Percentiles rank a stretch among this genome's conserved stretches.
Evolutionary conservation across 1,140 invertebrate species (phyloP).

Genomic region (Periplaneta americana): DNA sequence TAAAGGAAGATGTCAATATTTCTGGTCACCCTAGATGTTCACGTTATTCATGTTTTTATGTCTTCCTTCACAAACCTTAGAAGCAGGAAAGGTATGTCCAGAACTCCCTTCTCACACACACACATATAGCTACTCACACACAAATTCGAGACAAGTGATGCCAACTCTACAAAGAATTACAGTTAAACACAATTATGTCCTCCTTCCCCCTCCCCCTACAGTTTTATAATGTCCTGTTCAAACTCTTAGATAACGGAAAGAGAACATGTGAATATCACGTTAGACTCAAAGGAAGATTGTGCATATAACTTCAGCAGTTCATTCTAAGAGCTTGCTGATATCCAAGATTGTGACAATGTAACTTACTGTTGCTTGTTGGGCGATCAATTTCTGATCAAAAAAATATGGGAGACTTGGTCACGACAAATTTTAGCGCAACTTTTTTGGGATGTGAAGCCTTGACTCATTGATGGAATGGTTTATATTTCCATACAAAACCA

Average conservation of each 20-base stretch:
- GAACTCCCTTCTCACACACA: not conserved
- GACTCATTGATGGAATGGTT: no score
- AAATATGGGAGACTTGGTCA: not conserved
- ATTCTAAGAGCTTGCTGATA: no score
- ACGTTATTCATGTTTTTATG: not conserved
- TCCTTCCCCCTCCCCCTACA: not conserved
- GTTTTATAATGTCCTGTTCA: not conserved
- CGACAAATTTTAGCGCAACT: not conserved
- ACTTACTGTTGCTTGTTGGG: not conserved
- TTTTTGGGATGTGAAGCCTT: no score
- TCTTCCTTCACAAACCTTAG: not conserved
- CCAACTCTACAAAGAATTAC: not conserved
- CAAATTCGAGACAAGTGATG: no score
- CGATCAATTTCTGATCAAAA: not conserved
- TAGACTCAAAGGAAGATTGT: no score
- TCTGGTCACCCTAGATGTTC: not conserved
- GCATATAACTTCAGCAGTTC: no score
- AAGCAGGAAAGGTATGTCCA: not conserved
- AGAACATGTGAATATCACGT: not conserved
- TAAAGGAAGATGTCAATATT: not conserved
- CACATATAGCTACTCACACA: not conserved
- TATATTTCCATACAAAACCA: no score
- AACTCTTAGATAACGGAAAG: not conserved
- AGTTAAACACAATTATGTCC: not conserved
- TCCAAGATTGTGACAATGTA: not conserved